phyloP scores from a whole-genome alignment of 2,113 vertebrate species.

The Gobio gobio region DNA sequence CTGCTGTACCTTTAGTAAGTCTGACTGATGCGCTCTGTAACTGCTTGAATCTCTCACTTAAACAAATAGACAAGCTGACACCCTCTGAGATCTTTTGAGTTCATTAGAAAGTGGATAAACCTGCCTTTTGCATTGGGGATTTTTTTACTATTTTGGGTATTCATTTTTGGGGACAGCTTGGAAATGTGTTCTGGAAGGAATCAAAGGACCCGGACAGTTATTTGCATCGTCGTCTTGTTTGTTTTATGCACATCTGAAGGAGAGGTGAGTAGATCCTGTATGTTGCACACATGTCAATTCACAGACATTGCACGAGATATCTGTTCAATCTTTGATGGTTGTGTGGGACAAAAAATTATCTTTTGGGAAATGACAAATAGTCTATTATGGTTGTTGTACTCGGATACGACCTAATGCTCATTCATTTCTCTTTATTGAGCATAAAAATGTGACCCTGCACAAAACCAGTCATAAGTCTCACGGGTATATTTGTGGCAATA shows the following conservation, averaged over 20 bases:
- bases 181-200: conserved; percentile 32
- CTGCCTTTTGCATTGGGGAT: conserved; percentile 30
- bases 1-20: neutral
- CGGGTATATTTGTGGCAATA: no score
- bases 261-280: conserved; percentile 41
- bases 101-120: neutral
- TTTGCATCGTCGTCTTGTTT: conserved; percentile 6
- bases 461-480: no score
- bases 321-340: neutral
- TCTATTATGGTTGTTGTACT: neutral
- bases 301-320: neutral
- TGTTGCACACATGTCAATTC: neutral
- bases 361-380: neutral
- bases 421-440: neutral
- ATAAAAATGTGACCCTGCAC: no score
- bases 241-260: conserved; percentile 27
- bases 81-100: neutral
- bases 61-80: neutral
- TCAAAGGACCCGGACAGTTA: neutral
- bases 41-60: neutral
- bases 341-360: no score
- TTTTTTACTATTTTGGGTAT: neutral
- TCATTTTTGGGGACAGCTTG: neutral
- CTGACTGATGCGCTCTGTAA: neutral
- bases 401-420: neutral